Base-by-base conservation (phyloP, 2,113 vertebrate species). In the Montifringilla adamsi region DNA sequence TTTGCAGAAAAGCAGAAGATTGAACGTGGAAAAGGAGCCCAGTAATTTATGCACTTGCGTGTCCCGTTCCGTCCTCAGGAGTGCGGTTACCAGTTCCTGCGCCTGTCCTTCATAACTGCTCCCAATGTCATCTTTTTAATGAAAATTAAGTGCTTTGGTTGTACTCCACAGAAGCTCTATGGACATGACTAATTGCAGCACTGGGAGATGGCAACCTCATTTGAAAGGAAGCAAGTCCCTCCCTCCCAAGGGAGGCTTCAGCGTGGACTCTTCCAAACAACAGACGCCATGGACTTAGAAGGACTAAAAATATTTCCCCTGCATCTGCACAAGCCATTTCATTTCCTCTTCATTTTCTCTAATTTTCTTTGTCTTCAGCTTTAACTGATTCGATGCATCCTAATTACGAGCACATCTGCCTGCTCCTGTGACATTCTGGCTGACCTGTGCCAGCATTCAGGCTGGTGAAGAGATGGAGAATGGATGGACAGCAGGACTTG, bases 51-150 rank as follows among this genome's bases (percentile, higher is more conserved):
- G 89, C 84, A 20, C 69, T 82, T 55, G 33, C 7, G 50, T 56
- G 84, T 67, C 84, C 64, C 24, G 1, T 9, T 68, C 89, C 22
- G 4, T 87, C 77, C 93, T 93, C 78, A 43, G 75, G 89, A 93
- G 76, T 3, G 30, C 2, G 43, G 96, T 83, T 56, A 74, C 76
- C 49, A 6, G 10, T 3, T 24, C 35, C 68, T 75, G 95, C 4
- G 53, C 53, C 88, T 19, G 96, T 95, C 97, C 97, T 97, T 96
- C 96, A 70, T 69, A 94, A 97, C 78, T 72, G 74, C 95, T 95
- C 13, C 4, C 97, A 96, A 95, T 94, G 97, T 97, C 97, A 84
- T 94, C 94, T 97, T 97, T 97, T 97, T 97, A 98, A 98, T 98
- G 97, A 97, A 97, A 98, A 98, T 97, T 77, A 97, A 98, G 95